Conservation (phyloP, 2,888 invertebrate genomes). For the Nipponacmea schrenckii region DNA sequence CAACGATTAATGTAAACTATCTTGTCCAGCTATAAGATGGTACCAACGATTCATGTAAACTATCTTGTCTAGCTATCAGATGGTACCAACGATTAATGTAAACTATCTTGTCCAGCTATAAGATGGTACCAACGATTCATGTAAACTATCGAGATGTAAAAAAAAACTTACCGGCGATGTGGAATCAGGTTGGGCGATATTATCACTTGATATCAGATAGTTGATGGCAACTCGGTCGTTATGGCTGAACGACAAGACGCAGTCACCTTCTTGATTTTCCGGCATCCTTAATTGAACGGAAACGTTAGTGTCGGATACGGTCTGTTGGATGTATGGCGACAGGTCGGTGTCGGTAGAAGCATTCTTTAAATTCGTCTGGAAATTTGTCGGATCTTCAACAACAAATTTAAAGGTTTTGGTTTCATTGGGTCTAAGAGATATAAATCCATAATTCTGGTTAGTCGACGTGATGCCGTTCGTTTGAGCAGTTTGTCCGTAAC, state of each 20-base stretch:
- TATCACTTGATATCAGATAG: background rate
- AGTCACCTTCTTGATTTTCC: background rate
- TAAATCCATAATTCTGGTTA: constrained; percentile 35
- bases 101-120: too few relatives aligned
- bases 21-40: too few relatives aligned
- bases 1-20: too few relatives aligned
- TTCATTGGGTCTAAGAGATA: background rate
- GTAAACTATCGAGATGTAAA: too few relatives aligned
- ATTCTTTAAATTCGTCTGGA: constrained; percentile 24
- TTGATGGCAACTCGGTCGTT: background rate
- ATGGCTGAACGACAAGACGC: background rate
- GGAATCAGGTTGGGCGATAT: background rate
- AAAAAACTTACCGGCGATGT: too few relatives aligned
- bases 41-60: too few relatives aligned
- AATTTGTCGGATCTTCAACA: constrained; percentile 31
- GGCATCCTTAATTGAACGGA: constrained; percentile 15
- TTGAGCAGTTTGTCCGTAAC: constrained; percentile 41
- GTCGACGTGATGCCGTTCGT: constrained; percentile 45
- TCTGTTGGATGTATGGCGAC: constrained; percentile 25
- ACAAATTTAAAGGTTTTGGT: constrained; percentile 1
- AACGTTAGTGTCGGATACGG: constrained; percentile 27
- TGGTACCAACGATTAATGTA: too few relatives aligned
- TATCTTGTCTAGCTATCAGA: too few relatives aligned
- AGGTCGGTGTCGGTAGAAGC: constrained; percentile 24
- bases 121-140: too few relatives aligned